Evolutionary conservation across 1,140 invertebrate genomes (phyloP).

Genomic region (Protaetia brevitarsis): DNA sequence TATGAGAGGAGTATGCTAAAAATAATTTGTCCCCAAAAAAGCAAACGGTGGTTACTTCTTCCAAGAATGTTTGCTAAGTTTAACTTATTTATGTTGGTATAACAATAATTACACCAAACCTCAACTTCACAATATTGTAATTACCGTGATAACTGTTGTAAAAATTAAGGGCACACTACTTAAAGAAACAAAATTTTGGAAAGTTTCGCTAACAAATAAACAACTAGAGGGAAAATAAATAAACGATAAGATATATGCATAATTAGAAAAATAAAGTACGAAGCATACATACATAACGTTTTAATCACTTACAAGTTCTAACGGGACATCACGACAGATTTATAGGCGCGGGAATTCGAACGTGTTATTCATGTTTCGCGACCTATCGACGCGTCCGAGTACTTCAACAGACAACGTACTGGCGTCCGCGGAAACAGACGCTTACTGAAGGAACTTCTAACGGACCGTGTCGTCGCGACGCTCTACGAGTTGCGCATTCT

Average conservation of each 20-base stretch:
- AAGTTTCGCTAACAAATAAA: no score
- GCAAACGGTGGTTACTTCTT: no score
- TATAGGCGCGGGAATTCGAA: background rate
- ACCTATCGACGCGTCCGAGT: background rate
- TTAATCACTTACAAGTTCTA: background rate
- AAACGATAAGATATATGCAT: background rate
- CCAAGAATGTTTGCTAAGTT: no score
- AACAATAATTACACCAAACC: no score
- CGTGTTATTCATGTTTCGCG: background rate
- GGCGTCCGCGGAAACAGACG: conserved; percentile 2
- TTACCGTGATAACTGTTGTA: no score
- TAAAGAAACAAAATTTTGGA: no score
- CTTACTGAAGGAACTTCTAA: conserved; percentile 8
- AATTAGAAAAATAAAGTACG: background rate
- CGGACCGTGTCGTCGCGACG: background rate
- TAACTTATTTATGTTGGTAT: no score
- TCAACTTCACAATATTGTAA: no score
- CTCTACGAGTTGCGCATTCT: conserved; percentile 20
- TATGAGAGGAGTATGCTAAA: no score
- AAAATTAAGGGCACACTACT: no score
- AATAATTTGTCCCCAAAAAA: no score
- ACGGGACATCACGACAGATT: background rate
- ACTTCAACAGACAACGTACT: background rate
- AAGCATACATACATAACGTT: background rate
- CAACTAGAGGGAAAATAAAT: background rate